These are phyloP conservation scores for Elaphurus davidianus DNA, from an alignment of 2,113 vertebrate species.

Conservation along the genomic window DNA sequence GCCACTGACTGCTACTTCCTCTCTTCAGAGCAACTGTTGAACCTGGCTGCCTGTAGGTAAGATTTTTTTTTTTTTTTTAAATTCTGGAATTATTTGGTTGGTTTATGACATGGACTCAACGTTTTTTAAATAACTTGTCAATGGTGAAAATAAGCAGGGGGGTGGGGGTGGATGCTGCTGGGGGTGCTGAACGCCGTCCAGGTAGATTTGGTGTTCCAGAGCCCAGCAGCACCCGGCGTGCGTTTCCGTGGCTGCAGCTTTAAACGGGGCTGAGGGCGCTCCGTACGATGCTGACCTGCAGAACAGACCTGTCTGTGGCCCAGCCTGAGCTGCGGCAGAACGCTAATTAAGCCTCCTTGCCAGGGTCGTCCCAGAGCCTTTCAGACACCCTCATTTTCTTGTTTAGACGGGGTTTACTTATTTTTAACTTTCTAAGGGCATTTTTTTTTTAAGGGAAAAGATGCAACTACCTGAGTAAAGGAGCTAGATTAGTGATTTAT, in stretches of 20 bases:
- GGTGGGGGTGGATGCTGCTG: neutral
- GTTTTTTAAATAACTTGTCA: constrained; percentile 51
- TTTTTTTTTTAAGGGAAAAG: neutral
- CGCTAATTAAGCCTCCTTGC: neutral
- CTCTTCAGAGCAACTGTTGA: constrained; percentile 63
- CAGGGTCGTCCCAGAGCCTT: neutral
- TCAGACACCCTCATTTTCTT: constrained; percentile 34
- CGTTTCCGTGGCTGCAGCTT: neutral
- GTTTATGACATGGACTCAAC: constrained; percentile 33
- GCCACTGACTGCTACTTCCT: constrained; percentile 69
- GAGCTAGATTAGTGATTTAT: neutral
- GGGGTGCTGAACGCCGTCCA: neutral
- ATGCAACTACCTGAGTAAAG: constrained; percentile 9
- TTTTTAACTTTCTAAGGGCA: constrained; percentile 39
- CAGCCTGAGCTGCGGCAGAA: neutral
- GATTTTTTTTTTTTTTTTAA: neutral
- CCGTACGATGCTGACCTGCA: neutral
- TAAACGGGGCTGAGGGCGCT: constrained; percentile 29
- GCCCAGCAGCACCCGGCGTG: neutral
- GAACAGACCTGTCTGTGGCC: neutral
- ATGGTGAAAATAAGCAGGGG: constrained; percentile 21
- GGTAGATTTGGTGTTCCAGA: neutral
- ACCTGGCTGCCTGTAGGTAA: constrained; percentile 82
- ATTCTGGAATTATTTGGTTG: constrained; percentile 56
- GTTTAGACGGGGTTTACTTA: constrained; percentile 55